A percentile compares a stretch with the other conserved stretches of the same genome.
phyloP scores from a whole-genome alignment of 2,888 invertebrate species.

The Temnothorax rugatulus region DNA sequence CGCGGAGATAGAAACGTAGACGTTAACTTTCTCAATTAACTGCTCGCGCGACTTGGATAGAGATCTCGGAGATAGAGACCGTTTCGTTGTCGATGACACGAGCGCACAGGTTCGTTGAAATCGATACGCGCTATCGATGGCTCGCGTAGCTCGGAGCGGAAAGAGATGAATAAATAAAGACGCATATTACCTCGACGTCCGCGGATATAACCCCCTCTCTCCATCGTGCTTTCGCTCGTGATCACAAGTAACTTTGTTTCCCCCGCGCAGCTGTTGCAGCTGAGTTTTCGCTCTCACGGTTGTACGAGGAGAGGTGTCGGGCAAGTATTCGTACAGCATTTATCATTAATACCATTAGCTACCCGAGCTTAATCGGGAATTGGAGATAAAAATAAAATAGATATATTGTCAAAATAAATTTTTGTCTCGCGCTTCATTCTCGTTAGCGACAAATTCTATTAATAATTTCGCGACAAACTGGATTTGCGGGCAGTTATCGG shows the following conservation, averaged over 20 bases:
- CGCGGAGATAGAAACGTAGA: background rate
- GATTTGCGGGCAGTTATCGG: conserved; percentile 21
- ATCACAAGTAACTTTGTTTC: conserved; percentile 5
- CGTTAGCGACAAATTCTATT: conserved; percentile 16
- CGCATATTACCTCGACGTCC: conserved; percentile 36
- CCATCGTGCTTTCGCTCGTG: conserved; percentile 8
- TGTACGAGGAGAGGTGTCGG: background rate
- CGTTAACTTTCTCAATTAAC: conserved; percentile 68
- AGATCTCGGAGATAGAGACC: conserved; percentile 57
- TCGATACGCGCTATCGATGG: conserved; percentile 51
- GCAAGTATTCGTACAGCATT: conserved; percentile 6
- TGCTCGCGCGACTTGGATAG: conserved; percentile 38
- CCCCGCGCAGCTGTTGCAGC: background rate
- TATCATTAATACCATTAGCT: conserved; percentile 7
- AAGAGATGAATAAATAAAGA: conserved; percentile 53
- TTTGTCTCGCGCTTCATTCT: background rate
- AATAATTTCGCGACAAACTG: conserved; percentile 16
- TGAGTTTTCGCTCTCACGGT: conserved; percentile 6
- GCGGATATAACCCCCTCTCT: background rate
- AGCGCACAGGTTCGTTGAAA: conserved; percentile 33
- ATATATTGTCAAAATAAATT: conserved; percentile 32
- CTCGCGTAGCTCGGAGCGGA: conserved; percentile 24
- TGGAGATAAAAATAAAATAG: conserved; percentile 8
- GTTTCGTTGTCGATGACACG: conserved; percentile 57
- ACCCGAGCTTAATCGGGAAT: background rate